Conservation (phyloP, 2,113 vertebrate genomes). For the Leucopsar rothschildi region DNA sequence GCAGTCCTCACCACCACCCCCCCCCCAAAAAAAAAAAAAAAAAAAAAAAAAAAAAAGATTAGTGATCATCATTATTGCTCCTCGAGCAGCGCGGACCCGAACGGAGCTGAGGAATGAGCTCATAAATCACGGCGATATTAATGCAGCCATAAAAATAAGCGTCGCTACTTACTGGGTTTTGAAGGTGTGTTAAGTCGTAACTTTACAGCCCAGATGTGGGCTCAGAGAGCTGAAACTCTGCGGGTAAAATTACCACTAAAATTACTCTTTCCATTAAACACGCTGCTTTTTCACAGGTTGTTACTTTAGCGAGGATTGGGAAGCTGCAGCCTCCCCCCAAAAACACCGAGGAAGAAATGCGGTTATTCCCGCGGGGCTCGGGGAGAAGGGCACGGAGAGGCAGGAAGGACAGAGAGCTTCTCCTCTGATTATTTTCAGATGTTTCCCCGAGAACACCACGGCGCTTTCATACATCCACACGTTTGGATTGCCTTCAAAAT, state of each 20-base stretch:
- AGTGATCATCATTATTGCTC: neutral
- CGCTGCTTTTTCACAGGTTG: neutral
- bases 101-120: neutral
- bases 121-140: neutral
- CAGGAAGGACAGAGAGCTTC: constrained; percentile 32
- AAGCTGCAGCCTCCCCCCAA: neutral
- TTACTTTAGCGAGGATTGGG: neutral
- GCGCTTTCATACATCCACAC: neutral
- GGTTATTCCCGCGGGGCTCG: neutral
- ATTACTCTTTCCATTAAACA: neutral
- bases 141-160: neutral
- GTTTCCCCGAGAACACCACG: neutral
- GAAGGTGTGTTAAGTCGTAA: neutral
- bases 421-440: constrained; percentile 48
- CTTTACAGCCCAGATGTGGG: constrained; percentile 5
- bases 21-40: neutral
- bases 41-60: neutral
- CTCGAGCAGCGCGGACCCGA: neutral
- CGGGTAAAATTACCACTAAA: neutral
- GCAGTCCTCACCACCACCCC: neutral
- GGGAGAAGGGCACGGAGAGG: neutral
- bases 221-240: neutral
- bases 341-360: rapidly evolving
- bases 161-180: neutral
- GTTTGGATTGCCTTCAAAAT: neutral